Conservation (phyloP, 2,113 vertebrate species). For the Synchiropus splendidus region DNA sequence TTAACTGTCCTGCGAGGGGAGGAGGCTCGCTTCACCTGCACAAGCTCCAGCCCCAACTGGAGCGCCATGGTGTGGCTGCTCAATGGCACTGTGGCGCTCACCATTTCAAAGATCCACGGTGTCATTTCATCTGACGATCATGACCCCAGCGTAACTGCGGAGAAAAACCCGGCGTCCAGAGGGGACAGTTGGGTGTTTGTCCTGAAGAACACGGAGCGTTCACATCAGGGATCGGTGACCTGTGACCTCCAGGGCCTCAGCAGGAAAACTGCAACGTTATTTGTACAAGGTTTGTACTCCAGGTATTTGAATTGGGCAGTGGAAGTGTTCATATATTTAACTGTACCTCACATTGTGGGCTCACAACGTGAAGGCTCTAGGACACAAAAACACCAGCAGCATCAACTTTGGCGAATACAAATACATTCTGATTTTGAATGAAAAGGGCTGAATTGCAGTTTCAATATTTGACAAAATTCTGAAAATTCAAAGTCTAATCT, state of each 20-base stretch:
- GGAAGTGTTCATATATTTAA: too few species aligned
- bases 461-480: too few species aligned
- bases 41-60: constrained; percentile 56
- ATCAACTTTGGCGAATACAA: too few species aligned
- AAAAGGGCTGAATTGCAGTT: too few species aligned
- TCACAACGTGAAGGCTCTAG: too few species aligned
- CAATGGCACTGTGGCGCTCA: constrained; percentile 46
- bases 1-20: constrained; percentile 63
- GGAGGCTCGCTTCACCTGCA: constrained; percentile 73
- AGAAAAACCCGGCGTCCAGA: constrained; percentile 6
- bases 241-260: constrained; percentile 67
- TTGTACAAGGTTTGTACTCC: constrained; percentile 71
- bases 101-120: constrained; percentile 40
- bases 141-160: constrained; percentile 48
- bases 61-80: constrained; percentile 72
- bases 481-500: too few species aligned
- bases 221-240: constrained; percentile 62
- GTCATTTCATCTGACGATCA: constrained; percentile 46
- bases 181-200: constrained; percentile 67
- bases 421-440: too few species aligned
- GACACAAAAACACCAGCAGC: too few species aligned
- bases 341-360: too few species aligned
- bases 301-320: constrained; percentile 15
- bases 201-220: constrained; percentile 49
- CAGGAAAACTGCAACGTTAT: constrained; percentile 55